phyloP scores from a whole-genome alignment of 2,797 vertebrate species.

The Erethizon dorsatum region DNA sequence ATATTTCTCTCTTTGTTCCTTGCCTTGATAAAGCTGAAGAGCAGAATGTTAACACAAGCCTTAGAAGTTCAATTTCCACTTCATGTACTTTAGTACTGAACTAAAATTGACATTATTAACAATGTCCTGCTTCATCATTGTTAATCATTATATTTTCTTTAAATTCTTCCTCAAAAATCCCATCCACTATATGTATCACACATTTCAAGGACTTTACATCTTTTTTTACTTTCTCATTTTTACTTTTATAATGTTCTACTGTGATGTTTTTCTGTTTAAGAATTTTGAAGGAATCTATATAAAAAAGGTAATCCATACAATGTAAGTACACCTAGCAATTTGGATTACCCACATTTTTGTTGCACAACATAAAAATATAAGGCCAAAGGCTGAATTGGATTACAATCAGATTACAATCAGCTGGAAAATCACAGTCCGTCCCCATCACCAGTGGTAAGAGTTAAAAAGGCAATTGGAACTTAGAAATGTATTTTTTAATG shows the following conservation, averaged over 20 bases:
- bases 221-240: constrained; percentile 76
- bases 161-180: constrained; percentile 76
- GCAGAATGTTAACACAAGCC: constrained; percentile 82
- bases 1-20: constrained; percentile 76
- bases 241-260: constrained; percentile 71
- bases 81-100: constrained; percentile 71
- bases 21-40: constrained; percentile 78
- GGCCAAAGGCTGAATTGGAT: constrained; percentile 77
- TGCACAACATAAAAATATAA: constrained; percentile 80
- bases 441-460: constrained; percentile 75
- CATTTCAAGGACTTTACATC: constrained; percentile 58
- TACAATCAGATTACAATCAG: constrained; percentile 74
- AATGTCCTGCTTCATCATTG: constrained; percentile 70
- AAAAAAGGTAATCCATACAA: constrained; percentile 80
- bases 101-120: constrained; percentile 81
- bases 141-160: constrained; percentile 85
- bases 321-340: constrained; percentile 75
- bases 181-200: constrained; percentile 61
- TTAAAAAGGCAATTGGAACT: constrained; percentile 78
- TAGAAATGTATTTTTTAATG: constrained; percentile 77
- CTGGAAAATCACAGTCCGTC: constrained; percentile 81
- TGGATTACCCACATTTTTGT: constrained; percentile 76
- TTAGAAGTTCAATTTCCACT: constrained; percentile 84
- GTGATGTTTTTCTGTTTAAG: constrained; percentile 75
- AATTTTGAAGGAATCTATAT: constrained; percentile 79